Evolutionary conservation across 2,113 vertebrate species (phyloP).

Genomic region (Egretta garzetta): DNA sequence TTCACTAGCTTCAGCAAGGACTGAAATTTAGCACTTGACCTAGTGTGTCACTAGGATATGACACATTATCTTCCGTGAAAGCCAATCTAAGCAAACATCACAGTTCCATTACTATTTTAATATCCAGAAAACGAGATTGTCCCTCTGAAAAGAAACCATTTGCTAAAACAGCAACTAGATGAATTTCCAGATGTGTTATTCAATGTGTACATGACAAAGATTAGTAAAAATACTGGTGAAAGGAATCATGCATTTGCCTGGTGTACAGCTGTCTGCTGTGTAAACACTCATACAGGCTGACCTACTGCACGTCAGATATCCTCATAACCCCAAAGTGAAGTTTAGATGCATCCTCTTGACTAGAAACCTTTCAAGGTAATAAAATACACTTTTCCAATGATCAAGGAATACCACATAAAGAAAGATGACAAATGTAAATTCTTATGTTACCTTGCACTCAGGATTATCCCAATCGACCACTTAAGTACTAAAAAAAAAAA

Average conservation of each 20-base stretch:
- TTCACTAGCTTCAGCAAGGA: background rate
- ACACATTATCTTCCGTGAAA: conserved; percentile 10
- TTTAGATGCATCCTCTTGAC: background rate
- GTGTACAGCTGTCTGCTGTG: background rate
- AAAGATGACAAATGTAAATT: background rate
- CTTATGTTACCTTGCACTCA: background rate
- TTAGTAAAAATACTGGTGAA: background rate
- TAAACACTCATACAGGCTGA: background rate
- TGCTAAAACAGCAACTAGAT: background rate
- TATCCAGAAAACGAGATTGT: background rate
- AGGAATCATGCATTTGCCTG: background rate
- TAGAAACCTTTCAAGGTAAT: background rate
- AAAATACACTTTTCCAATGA: background rate
- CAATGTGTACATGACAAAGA: background rate
- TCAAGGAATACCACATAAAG: background rate
- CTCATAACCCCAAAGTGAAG: background rate
- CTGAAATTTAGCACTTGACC: background rate
- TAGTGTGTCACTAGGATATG: background rate
- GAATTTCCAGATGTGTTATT: background rate
- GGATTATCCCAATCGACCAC: background rate
- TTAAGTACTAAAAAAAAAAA: background rate
- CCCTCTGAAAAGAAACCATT: background rate
- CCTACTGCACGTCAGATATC: background rate
- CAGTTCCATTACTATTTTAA: background rate
- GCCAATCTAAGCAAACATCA: background rate